Percentiles rank a stretch among this genome's conserved stretches.
Conservation (phyloP, 2,888 invertebrate species). For the Mongoloraphidia duomilia region DNA sequence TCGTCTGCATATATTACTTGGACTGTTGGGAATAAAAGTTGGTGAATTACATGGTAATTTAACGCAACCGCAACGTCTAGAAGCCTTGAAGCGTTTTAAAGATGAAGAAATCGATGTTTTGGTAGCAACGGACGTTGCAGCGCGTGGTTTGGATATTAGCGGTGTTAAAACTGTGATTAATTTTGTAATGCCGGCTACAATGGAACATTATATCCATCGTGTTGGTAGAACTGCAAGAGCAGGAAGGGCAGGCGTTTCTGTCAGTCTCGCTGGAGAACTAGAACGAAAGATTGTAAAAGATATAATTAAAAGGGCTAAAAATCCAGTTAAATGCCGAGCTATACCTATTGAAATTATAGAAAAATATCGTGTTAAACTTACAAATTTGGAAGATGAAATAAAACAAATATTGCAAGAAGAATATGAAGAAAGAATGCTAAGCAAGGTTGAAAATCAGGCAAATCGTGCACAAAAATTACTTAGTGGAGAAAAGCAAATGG, state of each 20-base stretch:
- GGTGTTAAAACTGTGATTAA: conserved; percentile 95
- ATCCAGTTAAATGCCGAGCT: conserved; percentile 74
- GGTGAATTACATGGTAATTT: conserved; percentile 89
- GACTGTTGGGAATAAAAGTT: conserved; percentile 75
- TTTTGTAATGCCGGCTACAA: conserved; percentile 85
- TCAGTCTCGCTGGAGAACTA: conserved; percentile 86
- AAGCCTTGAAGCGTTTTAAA: conserved; percentile 77
- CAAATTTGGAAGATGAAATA: conserved; percentile 64
- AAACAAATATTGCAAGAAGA: conserved; percentile 73
- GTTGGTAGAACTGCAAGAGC: conserved; percentile 95
- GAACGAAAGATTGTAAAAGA: conserved; percentile 86
- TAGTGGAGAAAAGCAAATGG: conserved; percentile 30
- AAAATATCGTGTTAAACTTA: conserved; percentile 66
- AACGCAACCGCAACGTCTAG: conserved; percentile 87
- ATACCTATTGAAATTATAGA: conserved; percentile 80
- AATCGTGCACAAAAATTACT: conserved; percentile 54
- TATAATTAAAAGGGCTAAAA: conserved; percentile 71
- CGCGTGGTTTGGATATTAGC: conserved; percentile 80
- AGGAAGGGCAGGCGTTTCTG: conserved; percentile 83
- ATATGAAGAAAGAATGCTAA: conserved; percentile 63
- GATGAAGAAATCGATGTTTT: conserved; percentile 66
- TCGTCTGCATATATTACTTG: conserved; percentile 79
- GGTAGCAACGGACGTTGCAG: conserved; percentile 93
- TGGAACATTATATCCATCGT: conserved; percentile 93
- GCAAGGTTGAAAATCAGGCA: conserved; percentile 72